Evolutionary conservation across 2,113 vertebrate species (phyloP).

Genomic region (Symphodus melops): DNA sequence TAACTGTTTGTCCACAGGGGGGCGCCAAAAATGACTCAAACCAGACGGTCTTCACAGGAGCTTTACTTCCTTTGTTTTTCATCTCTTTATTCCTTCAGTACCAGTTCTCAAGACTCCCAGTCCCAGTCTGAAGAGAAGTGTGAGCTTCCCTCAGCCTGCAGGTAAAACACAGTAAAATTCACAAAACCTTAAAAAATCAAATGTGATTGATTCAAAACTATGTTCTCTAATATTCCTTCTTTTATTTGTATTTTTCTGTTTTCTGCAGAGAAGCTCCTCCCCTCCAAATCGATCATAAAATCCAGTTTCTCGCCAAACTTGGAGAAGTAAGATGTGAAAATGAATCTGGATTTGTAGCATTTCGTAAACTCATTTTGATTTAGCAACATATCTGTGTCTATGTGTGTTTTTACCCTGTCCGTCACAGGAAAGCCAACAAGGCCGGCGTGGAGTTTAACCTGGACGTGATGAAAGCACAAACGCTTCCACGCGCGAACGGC

Average conservation of each 20-base stretch:
- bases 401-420: neutral
- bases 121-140: slow-evolving; percentile 76
- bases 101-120: slow-evolving; percentile 72
- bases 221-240: neutral
- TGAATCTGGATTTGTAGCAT: neutral
- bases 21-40: too few relatives aligned
- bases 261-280: slow-evolving; percentile 82
- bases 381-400: neutral
- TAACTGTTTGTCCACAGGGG: too few relatives aligned
- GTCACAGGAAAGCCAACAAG: slow-evolving; percentile 63
- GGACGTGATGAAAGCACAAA: slow-evolving; percentile 88
- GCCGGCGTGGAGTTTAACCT: slow-evolving; percentile 64
- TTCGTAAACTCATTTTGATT: neutral
- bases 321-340: slow-evolving; percentile 62
- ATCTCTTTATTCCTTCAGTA: slow-evolving; percentile 39
- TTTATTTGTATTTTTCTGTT: neutral
- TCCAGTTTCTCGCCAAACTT: slow-evolving; percentile 70
- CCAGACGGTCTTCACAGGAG: too few relatives aligned
- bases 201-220: too few relatives aligned
- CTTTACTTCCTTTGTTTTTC: too few relatives aligned
- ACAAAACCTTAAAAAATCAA: too few relatives aligned
- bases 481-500: slow-evolving; percentile 82
- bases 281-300: slow-evolving; percentile 79
- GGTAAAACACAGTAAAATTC: slow-evolving; percentile 62
- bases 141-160: slow-evolving; percentile 77